Base-by-base conservation (phyloP, 1,140 invertebrate species). In the Cotesia typhae region DNA sequence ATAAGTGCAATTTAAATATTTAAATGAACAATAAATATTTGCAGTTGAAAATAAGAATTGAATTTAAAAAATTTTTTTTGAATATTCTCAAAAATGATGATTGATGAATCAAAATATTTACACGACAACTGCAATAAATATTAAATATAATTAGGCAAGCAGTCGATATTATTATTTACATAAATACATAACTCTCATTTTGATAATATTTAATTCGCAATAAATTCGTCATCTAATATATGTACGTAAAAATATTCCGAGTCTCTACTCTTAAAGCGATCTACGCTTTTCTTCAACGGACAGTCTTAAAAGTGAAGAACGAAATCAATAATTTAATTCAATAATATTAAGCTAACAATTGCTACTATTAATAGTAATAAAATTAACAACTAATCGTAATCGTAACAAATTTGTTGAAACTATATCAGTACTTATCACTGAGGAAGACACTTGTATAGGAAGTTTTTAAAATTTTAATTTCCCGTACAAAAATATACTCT, bases 401-500 rank as follows among this genome's bases (percentile, higher is more conserved):
- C 3, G n/a, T 37, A 64, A 28, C 10, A 9, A 63, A 64, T 10
- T 17, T 2, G 35, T 37, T 57, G 51, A 14, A n/a, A 38, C 35
- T 63, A 51, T 65, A 57, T 71, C 9, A 71, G n/a, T 59, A 9
- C 2, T 3, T 20, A 20, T 28, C 20, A 71, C 9, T n/a, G 20
- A 67, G 67, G 67, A 74, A 74, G 67, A 74, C 67, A 36, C 51
- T 47, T 38, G 60, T 70, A 68, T 20, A n/a, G 35, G 17, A 38
- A 59, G n/a, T 38, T n/a, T 17, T 37, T 53, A 47, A 9, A 47
- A 7, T 63, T 57, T 47, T 10, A 59, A 65, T 59, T 47, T 28
- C 28, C 38, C 36, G 61, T 74, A 74, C 37, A 74, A 74, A 74
- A 74, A 74, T 74, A 74, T 70, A 74, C 72, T 74, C 53, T 70